These are phyloP conservation scores for Leptopilina boulardi DNA, from an alignment of 1,140 invertebrate genomes.

Conservation along the genomic window DNA sequence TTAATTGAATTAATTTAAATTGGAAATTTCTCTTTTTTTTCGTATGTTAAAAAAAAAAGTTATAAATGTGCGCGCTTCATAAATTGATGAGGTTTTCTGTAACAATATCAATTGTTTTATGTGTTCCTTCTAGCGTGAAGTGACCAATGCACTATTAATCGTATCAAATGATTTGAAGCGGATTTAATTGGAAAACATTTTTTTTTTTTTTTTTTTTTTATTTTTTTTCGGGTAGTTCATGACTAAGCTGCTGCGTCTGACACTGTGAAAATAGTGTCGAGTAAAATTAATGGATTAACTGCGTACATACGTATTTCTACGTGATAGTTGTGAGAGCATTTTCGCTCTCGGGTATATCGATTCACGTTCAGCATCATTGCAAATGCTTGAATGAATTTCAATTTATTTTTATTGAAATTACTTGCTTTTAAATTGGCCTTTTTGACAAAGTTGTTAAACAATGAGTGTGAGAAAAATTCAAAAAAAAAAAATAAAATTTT, in stretches of 20 bases:
- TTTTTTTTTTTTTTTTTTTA: too few species aligned
- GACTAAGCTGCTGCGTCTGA: slow-evolving; percentile 57
- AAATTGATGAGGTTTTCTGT: not conserved
- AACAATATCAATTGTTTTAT: not conserved
- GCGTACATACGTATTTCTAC: slow-evolving; percentile 53
- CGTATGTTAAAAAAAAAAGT: not conserved
- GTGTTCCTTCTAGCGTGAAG: not conserved
- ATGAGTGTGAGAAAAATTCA: too few species aligned
- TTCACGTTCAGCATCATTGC: slow-evolving; percentile 13
- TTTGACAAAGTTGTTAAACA: too few species aligned
- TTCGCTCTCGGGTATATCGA: slow-evolving; percentile 48
- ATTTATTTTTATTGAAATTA: slow-evolving; percentile 6
- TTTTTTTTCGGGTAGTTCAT: too few species aligned
- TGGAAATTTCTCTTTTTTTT: not conserved
- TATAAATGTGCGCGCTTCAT: too few species aligned
- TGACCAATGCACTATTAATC: slow-evolving; percentile 17
- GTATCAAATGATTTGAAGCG: slow-evolving; percentile 31
- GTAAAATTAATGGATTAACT: slow-evolving; percentile 61
- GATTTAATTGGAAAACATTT: slow-evolving; percentile 62
- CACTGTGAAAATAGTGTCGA: slow-evolving; percentile 53
- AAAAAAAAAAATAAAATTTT: too few species aligned
- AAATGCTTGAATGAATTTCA: not conserved
- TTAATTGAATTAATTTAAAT: too few species aligned
- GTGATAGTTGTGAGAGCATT: slow-evolving; percentile 33
- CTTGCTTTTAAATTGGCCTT: not conserved